Base-by-base conservation (phyloP, 2,888 invertebrate species). In the Macrophya alboannulata region DNA sequence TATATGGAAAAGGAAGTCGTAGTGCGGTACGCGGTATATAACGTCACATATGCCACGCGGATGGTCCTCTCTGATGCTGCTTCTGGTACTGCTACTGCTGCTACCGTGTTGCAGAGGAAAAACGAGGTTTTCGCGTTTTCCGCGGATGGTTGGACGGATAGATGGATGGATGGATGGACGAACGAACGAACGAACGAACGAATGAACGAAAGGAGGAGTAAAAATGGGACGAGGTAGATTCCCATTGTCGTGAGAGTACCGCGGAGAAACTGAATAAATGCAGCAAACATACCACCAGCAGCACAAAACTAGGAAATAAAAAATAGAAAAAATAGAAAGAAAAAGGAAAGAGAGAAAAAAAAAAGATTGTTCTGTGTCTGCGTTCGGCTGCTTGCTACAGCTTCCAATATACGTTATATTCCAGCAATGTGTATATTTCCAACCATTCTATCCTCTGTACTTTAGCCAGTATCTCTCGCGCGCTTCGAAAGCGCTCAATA, bases 181-280 rank as follows among this genome's bases (percentile, higher is more conserved):
- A 31, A 68, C 17, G 68, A 10, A 68, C 17, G 37, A 17, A 68
- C 21, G 74, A 15, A 74, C 45, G 45, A 45, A 74, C 74, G 72
- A 74, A 74, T 43, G 72, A 72, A 72, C 77, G 77, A 77, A 81
- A 40, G 81, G 62, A 21, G 81, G 21, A 62, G 43, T 62, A 43
- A 59, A 59, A 40, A 43, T 21, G 40, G 59, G 43, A 43, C 31
- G 62, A 10, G 81, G 62, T 37, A 43, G 59, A 62, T 62, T 51
- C 5, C 68, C 48, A 83, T 83, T 83, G 83, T 83, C 45, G 68
- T 48, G 17, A 31, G 83, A 83, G 83, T 83, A 71, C 65, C 83
- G 83, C 83, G 83, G 48, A 83, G 83, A 83, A 83, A 83, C 83
- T 83, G 83, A 83, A 83, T 83, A 83, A 83, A 83, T 83, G 83